Conservation (phyloP, 2,888 invertebrate genomes). For the Chloroclystis v-ata region DNA sequence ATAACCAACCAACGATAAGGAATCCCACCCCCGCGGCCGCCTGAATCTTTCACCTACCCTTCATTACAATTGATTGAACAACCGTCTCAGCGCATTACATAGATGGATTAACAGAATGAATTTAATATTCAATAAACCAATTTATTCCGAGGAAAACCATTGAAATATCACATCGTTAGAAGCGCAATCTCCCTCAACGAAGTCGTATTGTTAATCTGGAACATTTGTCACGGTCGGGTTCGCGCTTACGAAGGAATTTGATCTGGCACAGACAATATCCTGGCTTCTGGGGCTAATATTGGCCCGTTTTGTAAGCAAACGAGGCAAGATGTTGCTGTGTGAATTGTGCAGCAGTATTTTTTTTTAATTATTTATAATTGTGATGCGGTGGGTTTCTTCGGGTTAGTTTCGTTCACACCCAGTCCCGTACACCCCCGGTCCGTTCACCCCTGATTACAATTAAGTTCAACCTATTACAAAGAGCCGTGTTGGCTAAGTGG, state of each 20-base stretch:
- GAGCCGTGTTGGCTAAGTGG: too few species aligned
- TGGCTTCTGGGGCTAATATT: background rate
- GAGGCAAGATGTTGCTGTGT: too few species aligned
- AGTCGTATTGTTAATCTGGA: slow-evolving; percentile 21
- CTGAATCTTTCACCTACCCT: too few species aligned
- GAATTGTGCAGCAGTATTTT: too few species aligned
- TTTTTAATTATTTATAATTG: too few species aligned
- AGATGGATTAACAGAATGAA: slow-evolving; percentile 21
- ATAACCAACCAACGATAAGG: background rate
- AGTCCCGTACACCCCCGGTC: too few species aligned
- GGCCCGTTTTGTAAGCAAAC: background rate
- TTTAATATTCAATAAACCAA: slow-evolving; percentile 23
- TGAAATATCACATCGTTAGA: slow-evolving; percentile 23
- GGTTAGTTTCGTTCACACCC: too few species aligned
- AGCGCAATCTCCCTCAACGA: slow-evolving; percentile 21
- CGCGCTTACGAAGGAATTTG: slow-evolving; percentile 2
- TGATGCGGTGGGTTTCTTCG: too few species aligned
- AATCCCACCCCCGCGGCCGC: background rate
- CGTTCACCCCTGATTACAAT: too few species aligned
- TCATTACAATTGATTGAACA: slow-evolving; percentile 15
- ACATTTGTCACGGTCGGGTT: slow-evolving; percentile 19
- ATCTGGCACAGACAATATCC: background rate
- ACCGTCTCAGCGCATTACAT: slow-evolving; percentile 13
- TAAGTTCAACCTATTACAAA: too few species aligned
- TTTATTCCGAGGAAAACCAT: slow-evolving; percentile 22